These are phyloP conservation scores for Glandiceps talaboti DNA, from an alignment of 53 echinoderm and acorn worm species.

Conservation along the genomic window DNA sequence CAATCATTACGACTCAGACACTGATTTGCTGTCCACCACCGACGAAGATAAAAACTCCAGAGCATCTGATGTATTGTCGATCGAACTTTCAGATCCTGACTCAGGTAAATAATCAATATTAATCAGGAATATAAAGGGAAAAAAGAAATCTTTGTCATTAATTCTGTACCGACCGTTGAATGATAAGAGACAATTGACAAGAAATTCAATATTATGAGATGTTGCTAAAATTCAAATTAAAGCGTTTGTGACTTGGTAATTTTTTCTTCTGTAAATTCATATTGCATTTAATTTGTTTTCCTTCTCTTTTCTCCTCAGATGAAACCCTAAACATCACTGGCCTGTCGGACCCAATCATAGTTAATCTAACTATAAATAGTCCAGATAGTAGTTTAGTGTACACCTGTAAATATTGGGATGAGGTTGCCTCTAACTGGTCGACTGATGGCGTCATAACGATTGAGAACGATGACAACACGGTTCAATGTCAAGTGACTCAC, in stretches of 20 bases:
- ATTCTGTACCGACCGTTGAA: too few species aligned
- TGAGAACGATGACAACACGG: not conserved
- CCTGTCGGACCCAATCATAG: conserved; percentile 28
- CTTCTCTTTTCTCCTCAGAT: too few species aligned
- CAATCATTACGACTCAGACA: not conserved
- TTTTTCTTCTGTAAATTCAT: too few species aligned
- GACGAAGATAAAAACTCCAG: not conserved
- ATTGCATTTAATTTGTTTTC: too few species aligned
- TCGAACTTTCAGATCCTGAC: not conserved
- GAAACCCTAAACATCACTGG: conserved; percentile 41
- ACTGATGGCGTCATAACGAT: conserved; percentile 37
- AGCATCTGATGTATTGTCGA: not conserved
- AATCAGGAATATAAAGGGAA: too few species aligned
- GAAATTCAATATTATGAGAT: too few species aligned
- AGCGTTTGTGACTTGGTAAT: too few species aligned
- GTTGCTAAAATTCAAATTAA: too few species aligned
- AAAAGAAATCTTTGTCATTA: too few species aligned
- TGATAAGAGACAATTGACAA: too few species aligned
- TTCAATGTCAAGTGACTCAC: conserved; percentile 46
- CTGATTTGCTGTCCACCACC: not conserved
- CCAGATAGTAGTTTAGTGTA: conserved; percentile 31
- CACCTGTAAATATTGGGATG: conserved; percentile 53
- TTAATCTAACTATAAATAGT: conserved; percentile 34
- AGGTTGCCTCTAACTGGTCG: conserved; percentile 24
- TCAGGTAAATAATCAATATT: too few species aligned